phyloP scores from a whole-genome alignment of 2,113 vertebrate species.

The Carassius auratus region DNA sequence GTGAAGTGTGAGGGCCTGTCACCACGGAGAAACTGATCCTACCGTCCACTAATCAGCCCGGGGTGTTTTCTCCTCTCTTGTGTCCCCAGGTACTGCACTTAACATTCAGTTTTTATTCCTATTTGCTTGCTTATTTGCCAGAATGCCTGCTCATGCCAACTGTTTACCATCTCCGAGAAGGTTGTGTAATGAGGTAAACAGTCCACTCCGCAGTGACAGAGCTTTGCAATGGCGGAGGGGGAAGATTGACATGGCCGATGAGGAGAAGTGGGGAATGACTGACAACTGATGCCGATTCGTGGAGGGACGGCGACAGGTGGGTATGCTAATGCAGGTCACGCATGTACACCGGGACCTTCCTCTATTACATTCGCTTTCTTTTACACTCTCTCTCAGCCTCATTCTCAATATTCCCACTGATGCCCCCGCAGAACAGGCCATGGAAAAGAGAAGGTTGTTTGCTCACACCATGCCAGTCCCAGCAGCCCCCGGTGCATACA shows the following conservation, averaged over 20 bases:
- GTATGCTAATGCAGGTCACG: constrained; percentile 31
- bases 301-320: constrained; percentile 35
- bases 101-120: constrained; percentile 54
- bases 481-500: neutral
- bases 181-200: constrained; percentile 35
- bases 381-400: constrained; percentile 4
- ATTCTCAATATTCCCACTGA: constrained; percentile 17
- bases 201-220: constrained; percentile 25
- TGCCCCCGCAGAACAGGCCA: constrained; percentile 1
- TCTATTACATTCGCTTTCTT: constrained; percentile 10
- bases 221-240: neutral
- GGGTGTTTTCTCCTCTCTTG: constrained; percentile 8
- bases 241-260: constrained; percentile 24
- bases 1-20: constrained; percentile 47
- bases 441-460: constrained; percentile 25
- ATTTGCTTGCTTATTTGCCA: constrained; percentile 34
- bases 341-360: constrained; percentile 3
- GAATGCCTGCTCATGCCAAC: neutral
- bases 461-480: constrained; percentile 11
- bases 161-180: constrained; percentile 31
- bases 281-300: constrained; percentile 41
- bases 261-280: constrained; percentile 31
- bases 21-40: constrained; percentile 29
- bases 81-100: constrained; percentile 49
- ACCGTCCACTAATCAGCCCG: constrained; percentile 16